These are phyloP conservation scores for Fistularia commersonii DNA, from an alignment of 2,797 vertebrate genomes.

Conservation along the genomic window DNA sequence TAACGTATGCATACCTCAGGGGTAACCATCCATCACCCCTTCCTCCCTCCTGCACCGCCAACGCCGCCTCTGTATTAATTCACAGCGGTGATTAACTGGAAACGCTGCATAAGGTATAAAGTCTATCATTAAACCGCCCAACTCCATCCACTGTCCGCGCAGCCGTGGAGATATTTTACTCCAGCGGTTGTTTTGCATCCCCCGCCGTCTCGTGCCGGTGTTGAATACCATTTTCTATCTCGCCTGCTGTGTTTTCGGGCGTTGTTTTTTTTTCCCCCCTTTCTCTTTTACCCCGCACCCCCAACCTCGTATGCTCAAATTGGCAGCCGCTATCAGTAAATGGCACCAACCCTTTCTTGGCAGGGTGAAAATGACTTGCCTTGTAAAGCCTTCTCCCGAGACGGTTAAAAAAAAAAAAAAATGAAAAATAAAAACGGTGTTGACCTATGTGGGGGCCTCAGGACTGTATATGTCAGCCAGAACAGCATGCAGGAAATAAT, in stretches of 20 bases:
- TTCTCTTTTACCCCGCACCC: no score
- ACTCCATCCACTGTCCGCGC: conserved; percentile 39
- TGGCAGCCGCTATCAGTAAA: conserved; percentile 53
- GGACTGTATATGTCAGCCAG: conserved; percentile 56
- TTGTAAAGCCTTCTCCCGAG: conserved; percentile 45
- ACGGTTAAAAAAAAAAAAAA: conserved; percentile 38
- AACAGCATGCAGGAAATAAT: conserved; percentile 57
- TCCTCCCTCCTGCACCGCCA: conserved; percentile 9
- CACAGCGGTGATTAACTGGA: conserved; percentile 51
- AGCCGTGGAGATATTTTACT: conserved; percentile 44
- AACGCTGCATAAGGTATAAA: conserved; percentile 37
- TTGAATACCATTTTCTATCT: conserved; percentile 43
- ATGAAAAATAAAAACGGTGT: conserved; percentile 31
- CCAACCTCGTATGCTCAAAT: conserved; percentile 42
- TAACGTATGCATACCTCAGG: conserved; percentile 43
- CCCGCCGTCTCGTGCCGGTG: conserved; percentile 30
- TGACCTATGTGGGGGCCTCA: conserved; percentile 52
- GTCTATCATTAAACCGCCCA: conserved; percentile 47
- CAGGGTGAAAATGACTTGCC: conserved; percentile 45
- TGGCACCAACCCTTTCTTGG: conserved; percentile 36
- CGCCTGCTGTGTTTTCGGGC: conserved; percentile 33
- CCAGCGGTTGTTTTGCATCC: conserved; percentile 49
- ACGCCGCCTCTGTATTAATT: conserved; percentile 43
- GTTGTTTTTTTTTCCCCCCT: conserved; percentile 25
- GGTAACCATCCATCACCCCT: conserved; percentile 49